Percentiles rank a stretch among this genome's conserved stretches.
Evolutionary conservation across 2,113 vertebrate species (phyloP).

Genomic region (Kryptolebias marmoratus): DNA sequence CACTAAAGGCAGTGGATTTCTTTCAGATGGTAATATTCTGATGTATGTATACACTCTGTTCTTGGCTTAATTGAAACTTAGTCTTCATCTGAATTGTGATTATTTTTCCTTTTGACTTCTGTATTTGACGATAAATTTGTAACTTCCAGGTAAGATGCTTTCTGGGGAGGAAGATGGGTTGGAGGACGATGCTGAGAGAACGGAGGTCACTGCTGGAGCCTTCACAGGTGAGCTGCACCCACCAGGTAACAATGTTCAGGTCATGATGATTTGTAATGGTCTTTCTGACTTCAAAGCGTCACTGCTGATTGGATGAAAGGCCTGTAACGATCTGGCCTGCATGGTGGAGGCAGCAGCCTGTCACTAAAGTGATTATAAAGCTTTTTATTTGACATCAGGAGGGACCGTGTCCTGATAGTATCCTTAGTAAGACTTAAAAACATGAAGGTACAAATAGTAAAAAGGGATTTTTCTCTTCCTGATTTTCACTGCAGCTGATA

Average conservation of each 20-base stretch:
- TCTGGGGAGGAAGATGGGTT: slow-evolving; percentile 91
- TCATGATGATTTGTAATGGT: neutral
- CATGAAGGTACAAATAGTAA: too few relatives aligned
- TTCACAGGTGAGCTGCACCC: slow-evolving; percentile 84
- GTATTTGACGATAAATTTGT: slow-evolving; percentile 15
- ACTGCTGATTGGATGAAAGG: too few relatives aligned
- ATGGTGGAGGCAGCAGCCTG: too few relatives aligned
- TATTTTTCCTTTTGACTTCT: neutral
- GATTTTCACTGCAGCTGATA: too few relatives aligned
- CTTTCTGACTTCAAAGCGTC: neutral
- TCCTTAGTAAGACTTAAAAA: too few relatives aligned
- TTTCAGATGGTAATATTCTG: neutral
- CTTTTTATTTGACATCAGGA: too few relatives aligned
- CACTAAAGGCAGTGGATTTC: neutral
- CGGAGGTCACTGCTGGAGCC: slow-evolving; percentile 84
- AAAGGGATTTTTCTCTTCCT: too few relatives aligned
- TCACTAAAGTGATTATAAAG: too few relatives aligned
- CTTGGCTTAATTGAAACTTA: slow-evolving; percentile 6
- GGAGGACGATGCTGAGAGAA: slow-evolving; percentile 91
- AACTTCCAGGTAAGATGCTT: slow-evolving; percentile 87
- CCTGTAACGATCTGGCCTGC: too few relatives aligned
- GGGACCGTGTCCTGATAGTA: too few relatives aligned
- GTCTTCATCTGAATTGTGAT: neutral
- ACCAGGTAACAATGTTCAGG: neutral
- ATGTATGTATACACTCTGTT: neutral